Conservation (phyloP, 92 coral and sea anemone genomes). For the Paramuricea clavata region DNA sequence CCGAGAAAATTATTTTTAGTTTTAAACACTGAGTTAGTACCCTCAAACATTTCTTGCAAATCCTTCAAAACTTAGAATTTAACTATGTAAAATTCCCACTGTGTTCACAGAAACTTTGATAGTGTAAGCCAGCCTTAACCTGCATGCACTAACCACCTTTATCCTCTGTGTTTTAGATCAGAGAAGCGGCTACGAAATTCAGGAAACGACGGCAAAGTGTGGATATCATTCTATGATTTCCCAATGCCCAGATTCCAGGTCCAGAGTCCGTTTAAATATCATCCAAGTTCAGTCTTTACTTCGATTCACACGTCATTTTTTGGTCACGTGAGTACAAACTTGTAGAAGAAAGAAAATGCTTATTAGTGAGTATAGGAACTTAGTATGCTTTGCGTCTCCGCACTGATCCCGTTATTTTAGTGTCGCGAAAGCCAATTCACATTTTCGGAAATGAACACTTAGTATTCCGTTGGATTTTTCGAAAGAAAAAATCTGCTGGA, state of each 20-base stretch:
- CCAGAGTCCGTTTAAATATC: not conserved
- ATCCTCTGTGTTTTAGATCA: conserved; percentile 75
- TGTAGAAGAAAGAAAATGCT: not conserved
- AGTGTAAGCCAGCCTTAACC: no score
- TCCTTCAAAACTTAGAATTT: no score
- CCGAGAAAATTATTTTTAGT: no score
- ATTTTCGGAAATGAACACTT: no score
- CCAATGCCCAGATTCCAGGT: not conserved
- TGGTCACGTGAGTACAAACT: conserved; percentile 11
- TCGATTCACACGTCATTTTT: not conserved
- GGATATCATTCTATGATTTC: not conserved
- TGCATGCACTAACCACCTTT: no score
- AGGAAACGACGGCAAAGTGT: conserved; percentile 75
- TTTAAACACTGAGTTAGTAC: no score
- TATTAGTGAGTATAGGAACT: not conserved
- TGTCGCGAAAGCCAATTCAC: no score
- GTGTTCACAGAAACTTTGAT: no score
- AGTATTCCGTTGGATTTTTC: no score
- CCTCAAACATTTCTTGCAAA: no score
- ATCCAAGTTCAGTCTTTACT: not conserved
- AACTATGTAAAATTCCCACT: no score
- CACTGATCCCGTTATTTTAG: not conserved
- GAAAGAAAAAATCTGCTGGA: no score
- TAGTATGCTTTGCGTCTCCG: not conserved
- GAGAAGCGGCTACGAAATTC: conserved; percentile 89